Conservation (phyloP, 1,140 invertebrate genomes). For the Dendroctonus valens region DNA sequence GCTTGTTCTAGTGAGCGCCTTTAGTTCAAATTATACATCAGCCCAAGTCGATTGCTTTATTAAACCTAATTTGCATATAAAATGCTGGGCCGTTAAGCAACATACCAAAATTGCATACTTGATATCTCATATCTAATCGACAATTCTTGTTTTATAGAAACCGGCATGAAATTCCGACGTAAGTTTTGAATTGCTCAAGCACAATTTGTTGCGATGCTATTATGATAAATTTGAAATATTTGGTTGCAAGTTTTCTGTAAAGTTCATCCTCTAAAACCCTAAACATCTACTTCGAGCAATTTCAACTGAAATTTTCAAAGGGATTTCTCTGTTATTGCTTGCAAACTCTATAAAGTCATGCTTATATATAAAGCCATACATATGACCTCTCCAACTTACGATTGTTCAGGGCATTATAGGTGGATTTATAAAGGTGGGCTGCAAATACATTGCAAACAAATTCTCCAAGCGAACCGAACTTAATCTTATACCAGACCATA, state of each 20-base stretch:
- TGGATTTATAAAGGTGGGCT: slow-evolving; percentile 16
- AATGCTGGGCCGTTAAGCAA: slow-evolving; percentile 7
- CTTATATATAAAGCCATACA: slow-evolving; percentile 13
- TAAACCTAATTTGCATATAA: slow-evolving; percentile 20
- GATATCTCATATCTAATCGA: slow-evolving; percentile 10
- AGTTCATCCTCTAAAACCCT: too few relatives aligned
- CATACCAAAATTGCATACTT: not conserved
- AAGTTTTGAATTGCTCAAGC: too few relatives aligned
- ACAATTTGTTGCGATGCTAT: too few relatives aligned
- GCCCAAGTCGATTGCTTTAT: slow-evolving; percentile 16
- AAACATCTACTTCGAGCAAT: not conserved
- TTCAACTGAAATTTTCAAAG: slow-evolving; percentile 1
- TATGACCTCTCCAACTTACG: slow-evolving; percentile 13
- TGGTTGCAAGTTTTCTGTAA: too few relatives aligned
- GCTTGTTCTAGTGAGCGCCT: slow-evolving; percentile 1
- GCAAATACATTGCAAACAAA: not conserved
- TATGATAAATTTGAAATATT: too few relatives aligned
- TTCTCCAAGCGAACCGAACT: slow-evolving; percentile 5
- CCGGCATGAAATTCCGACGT: not conserved
- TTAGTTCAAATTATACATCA: slow-evolving; percentile 11
- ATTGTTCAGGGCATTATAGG: slow-evolving; percentile 20
- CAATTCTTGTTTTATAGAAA: slow-evolving; percentile 7
- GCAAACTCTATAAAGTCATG: slow-evolving; percentile 3
- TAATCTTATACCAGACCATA: slow-evolving; percentile 9
- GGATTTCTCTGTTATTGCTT: slow-evolving; percentile 13